Conservation (phyloP, 1,140 invertebrate genomes). For the Chironomus tepperi region DNA sequence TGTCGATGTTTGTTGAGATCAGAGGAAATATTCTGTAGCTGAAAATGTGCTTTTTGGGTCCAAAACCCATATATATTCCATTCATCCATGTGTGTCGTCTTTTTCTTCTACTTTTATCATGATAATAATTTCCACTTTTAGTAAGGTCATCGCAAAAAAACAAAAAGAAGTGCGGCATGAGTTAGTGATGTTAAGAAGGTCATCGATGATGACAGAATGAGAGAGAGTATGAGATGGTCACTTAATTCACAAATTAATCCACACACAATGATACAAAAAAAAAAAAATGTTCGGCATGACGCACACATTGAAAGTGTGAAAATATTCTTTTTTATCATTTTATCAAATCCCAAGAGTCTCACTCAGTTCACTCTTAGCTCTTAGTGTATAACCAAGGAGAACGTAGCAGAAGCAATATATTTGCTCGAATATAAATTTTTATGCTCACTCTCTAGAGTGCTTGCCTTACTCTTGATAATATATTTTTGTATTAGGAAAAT, state of each 20-base stretch:
- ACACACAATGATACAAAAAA: not conserved
- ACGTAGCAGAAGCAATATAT: conserved; percentile 21
- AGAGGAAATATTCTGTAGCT: conserved; percentile 1
- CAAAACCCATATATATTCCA: not conserved
- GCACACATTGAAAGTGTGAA: conserved; percentile 22
- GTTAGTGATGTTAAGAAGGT: too few relatives aligned
- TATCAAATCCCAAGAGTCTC: not conserved
- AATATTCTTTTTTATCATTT: conserved; percentile 23
- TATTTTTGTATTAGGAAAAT: conserved; percentile 11
- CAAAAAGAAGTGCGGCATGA: too few relatives aligned
- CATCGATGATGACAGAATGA: not conserved
- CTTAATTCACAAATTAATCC: conserved; percentile 19
- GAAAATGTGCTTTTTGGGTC: conserved; percentile 12
- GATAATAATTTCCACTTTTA: too few relatives aligned
- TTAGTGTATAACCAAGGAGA: not conserved
- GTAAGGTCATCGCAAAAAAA: too few relatives aligned
- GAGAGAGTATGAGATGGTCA: not conserved
- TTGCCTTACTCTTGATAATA: conserved; percentile 19
- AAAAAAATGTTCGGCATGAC: not conserved
- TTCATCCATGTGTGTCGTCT: too few relatives aligned
- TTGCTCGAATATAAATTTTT: conserved; percentile 24
- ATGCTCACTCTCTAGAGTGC: conserved; percentile 21
- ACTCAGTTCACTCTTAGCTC: conserved; percentile 4
- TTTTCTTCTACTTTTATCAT: too few relatives aligned
- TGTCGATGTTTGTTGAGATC: conserved; percentile 22